Evolutionary conservation across 2,888 invertebrate genomes (phyloP).

Genomic region (Caenorhabditis japonica): DNA sequence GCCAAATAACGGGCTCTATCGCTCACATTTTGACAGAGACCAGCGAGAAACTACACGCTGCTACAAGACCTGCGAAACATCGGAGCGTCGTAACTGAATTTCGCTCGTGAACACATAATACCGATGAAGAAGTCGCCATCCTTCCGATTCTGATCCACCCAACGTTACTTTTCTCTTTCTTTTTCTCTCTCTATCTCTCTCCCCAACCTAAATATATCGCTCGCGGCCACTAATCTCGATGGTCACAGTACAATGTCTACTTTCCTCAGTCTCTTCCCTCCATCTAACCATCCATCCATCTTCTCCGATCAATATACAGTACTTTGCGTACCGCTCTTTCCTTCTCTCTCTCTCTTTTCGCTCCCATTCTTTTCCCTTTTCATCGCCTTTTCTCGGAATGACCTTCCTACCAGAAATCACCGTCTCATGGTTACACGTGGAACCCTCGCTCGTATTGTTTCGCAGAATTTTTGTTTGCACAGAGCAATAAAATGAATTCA

Average conservation of each 20-base stretch:
- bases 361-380: slow-evolving; percentile 5
- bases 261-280: slow-evolving; percentile 24
- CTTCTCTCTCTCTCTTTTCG: slow-evolving; percentile 8
- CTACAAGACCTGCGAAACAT: too few relatives aligned
- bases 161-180: too few relatives aligned
- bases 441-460: background rate
- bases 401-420: slow-evolving; percentile 8
- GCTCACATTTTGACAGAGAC: too few relatives aligned
- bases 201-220: slow-evolving; percentile 34
- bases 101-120: too few relatives aligned
- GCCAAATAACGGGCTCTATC: too few relatives aligned
- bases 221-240: slow-evolving; percentile 30
- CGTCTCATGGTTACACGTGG: slow-evolving; percentile 16
- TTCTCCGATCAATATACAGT: slow-evolving; percentile 47
- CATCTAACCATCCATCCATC: too few relatives aligned
- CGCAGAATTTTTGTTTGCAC: slow-evolving; percentile 3
- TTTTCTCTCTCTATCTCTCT: background rate
- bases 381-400: slow-evolving; percentile 15
- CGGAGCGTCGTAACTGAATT: too few relatives aligned
- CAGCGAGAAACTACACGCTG: too few relatives aligned
- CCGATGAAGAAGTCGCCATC: too few relatives aligned
- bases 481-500: slow-evolving; percentile 8
- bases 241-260: slow-evolving; percentile 22
- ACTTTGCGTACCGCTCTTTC: slow-evolving; percentile 19
- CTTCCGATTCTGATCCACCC: too few relatives aligned